Evolutionary conservation across 2,888 invertebrate genomes (phyloP).

Genomic region (Phaonia tiefii): DNA sequence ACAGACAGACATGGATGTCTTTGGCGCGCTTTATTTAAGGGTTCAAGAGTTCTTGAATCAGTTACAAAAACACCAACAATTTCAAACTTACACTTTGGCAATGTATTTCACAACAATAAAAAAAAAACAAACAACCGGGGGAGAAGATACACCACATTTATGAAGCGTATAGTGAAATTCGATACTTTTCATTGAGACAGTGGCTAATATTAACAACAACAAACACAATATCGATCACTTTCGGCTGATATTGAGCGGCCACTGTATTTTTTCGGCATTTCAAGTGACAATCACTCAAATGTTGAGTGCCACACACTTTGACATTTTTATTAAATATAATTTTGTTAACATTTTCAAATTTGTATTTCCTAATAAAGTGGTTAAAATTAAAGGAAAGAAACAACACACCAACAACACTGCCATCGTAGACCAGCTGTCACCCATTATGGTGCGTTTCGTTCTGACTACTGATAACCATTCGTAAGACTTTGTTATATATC

Average conservation of each 20-base stretch:
- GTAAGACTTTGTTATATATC: constrained; percentile 63
- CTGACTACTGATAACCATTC: constrained; percentile 24
- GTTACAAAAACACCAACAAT: constrained; percentile 69
- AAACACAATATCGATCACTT: neutral
- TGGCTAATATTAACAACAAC: constrained; percentile 49
- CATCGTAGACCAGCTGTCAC: constrained; percentile 75
- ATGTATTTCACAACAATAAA: constrained; percentile 39
- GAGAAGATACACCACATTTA: constrained; percentile 59
- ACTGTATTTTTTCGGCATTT: constrained; percentile 40
- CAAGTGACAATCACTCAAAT: constrained; percentile 56
- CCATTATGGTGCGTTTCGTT: constrained; percentile 57
- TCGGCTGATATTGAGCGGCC: constrained; percentile 17
- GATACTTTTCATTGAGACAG: constrained; percentile 66
- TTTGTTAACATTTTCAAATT: constrained; percentile 27
- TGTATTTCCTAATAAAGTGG: constrained; percentile 43
- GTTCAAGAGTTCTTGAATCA: constrained; percentile 68
- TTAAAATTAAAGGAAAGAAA: constrained; percentile 23
- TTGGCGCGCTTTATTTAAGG: constrained; percentile 78
- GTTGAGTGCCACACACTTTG: constrained; percentile 37
- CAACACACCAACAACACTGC: constrained; percentile 36
- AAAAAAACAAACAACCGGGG: constrained; percentile 47
- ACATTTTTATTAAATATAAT: constrained; percentile 40
- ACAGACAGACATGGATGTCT: constrained; percentile 58
- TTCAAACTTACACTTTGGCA: constrained; percentile 42
- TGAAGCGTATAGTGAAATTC: constrained; percentile 74